Evolutionary conservation across 2,113 vertebrate species (phyloP).

Genomic region (Cyrtonyx montezumae): DNA sequence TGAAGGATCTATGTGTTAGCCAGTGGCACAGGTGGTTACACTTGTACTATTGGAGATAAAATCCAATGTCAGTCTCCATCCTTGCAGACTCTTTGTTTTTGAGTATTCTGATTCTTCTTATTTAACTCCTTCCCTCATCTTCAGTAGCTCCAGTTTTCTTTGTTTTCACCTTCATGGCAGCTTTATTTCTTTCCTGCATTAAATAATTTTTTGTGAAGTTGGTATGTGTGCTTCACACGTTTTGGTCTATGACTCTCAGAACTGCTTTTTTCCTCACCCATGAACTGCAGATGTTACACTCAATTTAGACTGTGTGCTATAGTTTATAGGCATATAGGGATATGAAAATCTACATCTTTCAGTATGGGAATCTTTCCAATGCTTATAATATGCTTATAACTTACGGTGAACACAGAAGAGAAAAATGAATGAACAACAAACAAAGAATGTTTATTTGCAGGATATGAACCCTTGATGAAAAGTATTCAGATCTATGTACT

Average conservation of each 20-base stretch:
- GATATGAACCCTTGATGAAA: not conserved
- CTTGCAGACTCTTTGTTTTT: fast-evolving
- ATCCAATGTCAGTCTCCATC: fast-evolving
- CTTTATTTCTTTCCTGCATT: not conserved
- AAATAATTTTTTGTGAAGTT: not conserved
- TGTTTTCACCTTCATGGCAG: fast-evolving
- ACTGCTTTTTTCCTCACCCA: not conserved
- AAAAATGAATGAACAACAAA: not conserved
- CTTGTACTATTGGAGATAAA: not conserved
- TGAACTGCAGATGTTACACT: not conserved
- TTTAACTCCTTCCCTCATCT: not conserved
- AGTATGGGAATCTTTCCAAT: not conserved
- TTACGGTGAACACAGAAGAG: not conserved
- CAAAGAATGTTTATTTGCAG: not conserved
- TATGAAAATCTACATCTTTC: not conserved
- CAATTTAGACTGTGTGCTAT: not conserved
- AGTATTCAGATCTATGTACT: not conserved
- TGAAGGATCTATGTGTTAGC: not conserved
- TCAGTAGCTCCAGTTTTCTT: not conserved
- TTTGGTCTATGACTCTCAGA: not conserved
- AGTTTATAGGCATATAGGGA: fast-evolving
- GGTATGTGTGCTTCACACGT: not conserved
- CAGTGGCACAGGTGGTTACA: not conserved
- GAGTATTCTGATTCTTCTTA: not conserved
- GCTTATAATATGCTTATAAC: not conserved